Conservation (phyloP, 2,113 vertebrate genomes). For the Tamias sibiricus region DNA sequence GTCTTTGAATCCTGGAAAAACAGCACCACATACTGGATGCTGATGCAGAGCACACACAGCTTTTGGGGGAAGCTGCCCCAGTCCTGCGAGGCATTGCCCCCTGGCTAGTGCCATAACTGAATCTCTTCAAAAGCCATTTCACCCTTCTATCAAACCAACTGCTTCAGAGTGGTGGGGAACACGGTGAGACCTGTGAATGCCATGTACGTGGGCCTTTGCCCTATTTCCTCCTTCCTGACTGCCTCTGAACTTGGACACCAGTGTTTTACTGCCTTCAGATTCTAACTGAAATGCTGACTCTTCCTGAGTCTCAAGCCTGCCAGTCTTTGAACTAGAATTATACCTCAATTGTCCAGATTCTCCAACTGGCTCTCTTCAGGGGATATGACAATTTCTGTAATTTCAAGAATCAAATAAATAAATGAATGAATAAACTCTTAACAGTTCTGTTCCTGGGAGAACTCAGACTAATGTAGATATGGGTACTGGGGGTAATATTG, state of each 20-base stretch:
- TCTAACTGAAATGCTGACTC: not conserved
- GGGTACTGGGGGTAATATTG: not conserved
- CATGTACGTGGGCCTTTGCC: rapidly evolving
- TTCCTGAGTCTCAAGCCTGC: not conserved
- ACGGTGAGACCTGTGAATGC: not conserved
- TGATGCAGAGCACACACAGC: not conserved
- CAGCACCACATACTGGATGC: too few relatives aligned
- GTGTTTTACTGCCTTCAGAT: not conserved
- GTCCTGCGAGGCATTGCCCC: not conserved
- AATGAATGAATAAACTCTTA: not conserved
- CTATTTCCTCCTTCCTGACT: not conserved
- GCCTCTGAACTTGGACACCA: not conserved
- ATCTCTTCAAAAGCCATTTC: not conserved
- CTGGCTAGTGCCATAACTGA: not conserved
- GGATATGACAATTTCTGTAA: not conserved
- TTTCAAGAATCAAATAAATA: not conserved
- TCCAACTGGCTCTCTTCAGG: not conserved
- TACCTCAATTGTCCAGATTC: not conserved
- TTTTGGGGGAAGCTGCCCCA: not conserved
- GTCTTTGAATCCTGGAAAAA: not conserved
- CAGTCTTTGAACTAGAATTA: too few relatives aligned
- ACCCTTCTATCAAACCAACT: not conserved
- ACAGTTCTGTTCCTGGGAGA: not conserved
- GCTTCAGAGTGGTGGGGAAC: not conserved
- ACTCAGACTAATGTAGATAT: not conserved